Conservation (phyloP, 2,797 vertebrate genomes). For the Peromyscus nudipes region DNA sequence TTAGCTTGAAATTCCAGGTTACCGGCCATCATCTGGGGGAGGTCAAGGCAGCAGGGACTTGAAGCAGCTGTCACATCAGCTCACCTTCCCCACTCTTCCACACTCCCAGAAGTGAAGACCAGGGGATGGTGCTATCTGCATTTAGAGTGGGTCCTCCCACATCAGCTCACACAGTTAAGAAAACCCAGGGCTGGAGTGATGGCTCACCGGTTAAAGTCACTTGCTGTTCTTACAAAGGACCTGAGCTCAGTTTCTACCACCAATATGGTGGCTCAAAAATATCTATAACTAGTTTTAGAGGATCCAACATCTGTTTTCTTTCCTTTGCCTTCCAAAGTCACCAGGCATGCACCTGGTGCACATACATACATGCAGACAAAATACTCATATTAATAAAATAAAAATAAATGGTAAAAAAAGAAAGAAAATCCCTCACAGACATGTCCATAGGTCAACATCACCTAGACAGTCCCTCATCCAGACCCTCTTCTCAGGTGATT, state of each 20-base stretch:
- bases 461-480: neutral
- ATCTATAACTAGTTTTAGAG: neutral
- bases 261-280: neutral
- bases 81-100: neutral
- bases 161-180: neutral
- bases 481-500: neutral
- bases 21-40: neutral
- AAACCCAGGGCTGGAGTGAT: neutral
- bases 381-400: neutral
- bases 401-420: neutral
- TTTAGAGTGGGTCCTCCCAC: neutral
- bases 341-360: neutral
- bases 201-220: neutral
- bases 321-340: neutral
- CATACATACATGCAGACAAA: neutral
- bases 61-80: neutral
- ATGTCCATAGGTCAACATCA: neutral
- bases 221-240: neutral
- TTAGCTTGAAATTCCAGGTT: neutral
- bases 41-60: neutral
- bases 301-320: neutral
- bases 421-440: neutral
- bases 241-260: neutral
- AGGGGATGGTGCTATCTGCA: neutral
- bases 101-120: too few relatives aligned